Base-by-base conservation (phyloP, 2,888 invertebrate genomes). In the Antheraea yamamai region DNA sequence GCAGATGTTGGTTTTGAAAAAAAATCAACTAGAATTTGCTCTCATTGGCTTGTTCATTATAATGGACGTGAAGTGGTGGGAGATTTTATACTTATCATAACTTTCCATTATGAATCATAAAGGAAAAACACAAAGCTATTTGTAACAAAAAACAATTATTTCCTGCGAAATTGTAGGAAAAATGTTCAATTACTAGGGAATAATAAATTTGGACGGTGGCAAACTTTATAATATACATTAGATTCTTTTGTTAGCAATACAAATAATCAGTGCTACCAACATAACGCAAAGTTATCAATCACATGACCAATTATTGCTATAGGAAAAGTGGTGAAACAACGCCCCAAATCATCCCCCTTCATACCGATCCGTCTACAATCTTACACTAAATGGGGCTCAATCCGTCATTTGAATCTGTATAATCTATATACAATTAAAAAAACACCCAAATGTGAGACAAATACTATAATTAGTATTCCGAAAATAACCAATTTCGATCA, bases 391-490 rank as follows among this genome's bases (percentile, higher is more conserved):
- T 79, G 76, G 75, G 72, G 73, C 75, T 78, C 79, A 78, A 83
- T 83, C 79, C 79, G 75, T 80, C 82, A 77, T 81, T 77, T 76
- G 73, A 78, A 78, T 78, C 77, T 80, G 83, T 83, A 82, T 82
- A n/a, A 87, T 85, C 83, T 84, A 85, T 80, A 81, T 86, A 80
- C 78, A 82, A 82, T 82, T 16, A 83, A 83, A 83, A 82, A 82
- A 84, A 83, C 83, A 82, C 83, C 84, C 83, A 88, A 89, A 93
- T 93, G 92, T 86, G 93, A 92, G 91, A 91, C 91, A 89, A 87
- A 83, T 85, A 89, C 94, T 95, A 95, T 92, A 92, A 88, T 93
- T 95, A 95, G 95, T 91, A 85, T 86, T 89, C 92, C 85, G 88
- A 94, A 94, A 95, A 94, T 94, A 94, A 93, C 88, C 89, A 87